phyloP scores from a whole-genome alignment of 2,113 vertebrate genomes.

The Mus musculus region DNA sequence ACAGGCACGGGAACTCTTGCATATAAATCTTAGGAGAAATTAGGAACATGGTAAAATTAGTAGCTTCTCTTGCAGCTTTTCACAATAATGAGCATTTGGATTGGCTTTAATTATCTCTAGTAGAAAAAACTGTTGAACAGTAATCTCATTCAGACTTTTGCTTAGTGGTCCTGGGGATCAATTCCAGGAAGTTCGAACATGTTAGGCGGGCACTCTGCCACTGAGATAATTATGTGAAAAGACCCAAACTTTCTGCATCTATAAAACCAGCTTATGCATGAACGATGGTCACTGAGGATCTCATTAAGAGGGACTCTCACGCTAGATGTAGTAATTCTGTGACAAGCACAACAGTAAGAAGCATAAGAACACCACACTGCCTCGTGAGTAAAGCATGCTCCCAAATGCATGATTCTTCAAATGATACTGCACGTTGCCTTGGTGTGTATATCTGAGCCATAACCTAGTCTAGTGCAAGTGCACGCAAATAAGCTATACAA shows the following conservation, averaged over 20 bases:
- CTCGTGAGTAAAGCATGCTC: background rate
- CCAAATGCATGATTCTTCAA: background rate
- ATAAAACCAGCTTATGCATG: background rate
- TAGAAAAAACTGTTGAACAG: background rate
- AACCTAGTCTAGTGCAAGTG: background rate
- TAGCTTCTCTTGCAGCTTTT: background rate
- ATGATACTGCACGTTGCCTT: background rate
- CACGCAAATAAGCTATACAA: background rate
- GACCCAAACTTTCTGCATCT: background rate
- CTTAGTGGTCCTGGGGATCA: background rate
- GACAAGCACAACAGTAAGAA: background rate
- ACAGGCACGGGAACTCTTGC: background rate
- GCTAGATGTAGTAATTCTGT: constrained; percentile 3
- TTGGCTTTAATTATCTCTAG: background rate
- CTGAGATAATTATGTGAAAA: background rate
- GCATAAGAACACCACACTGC: background rate
- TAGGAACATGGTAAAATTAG: background rate
- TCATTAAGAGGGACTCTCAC: background rate
- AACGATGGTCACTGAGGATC: background rate
- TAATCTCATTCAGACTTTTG: constrained; percentile 16
- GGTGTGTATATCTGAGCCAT: background rate
- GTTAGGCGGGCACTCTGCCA: background rate
- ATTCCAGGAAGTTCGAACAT: background rate
- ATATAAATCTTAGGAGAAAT: background rate
- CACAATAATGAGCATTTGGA: background rate